Evolutionary conservation across 2,113 vertebrate genomes (phyloP), one percentile per base, ranked within the genome.

Genomic region (Steatornis caripensis): DNA sequence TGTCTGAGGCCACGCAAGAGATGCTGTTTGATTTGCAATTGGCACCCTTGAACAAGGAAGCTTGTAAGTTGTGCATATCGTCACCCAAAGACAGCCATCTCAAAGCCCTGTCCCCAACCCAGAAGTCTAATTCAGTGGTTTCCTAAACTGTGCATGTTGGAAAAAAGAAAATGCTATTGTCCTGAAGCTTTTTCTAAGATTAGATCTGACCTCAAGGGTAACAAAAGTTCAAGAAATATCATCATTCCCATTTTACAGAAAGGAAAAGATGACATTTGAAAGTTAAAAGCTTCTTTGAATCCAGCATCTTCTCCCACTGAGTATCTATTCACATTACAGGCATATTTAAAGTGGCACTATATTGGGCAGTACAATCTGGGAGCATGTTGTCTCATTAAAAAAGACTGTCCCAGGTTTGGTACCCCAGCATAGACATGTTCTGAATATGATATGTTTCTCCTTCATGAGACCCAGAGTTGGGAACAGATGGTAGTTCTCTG

Each of bases 151-250:
- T 26, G 13, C 0, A 0, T 53, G 43, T 57, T 30, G 17, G 53
- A 9, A 37, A 69, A 85, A 64, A 41, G 1, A 15, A 68, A 87
- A 66, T 36, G 12, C 32, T 51, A 58, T 36, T 72, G 58, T 69
- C 66, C 46, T 88, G 68, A 43, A 83, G 62, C 27, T 53, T 61
- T 89, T 83, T 77, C 81, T 60, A 61, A 93, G 70, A 93, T 85
- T 77, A 77, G 75, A 77, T 88, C 54, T 94, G 82, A 90, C 54
- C 29, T 83, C 3, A 1, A 76, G 27, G 46, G 66, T 53, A 72
- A 84, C 41, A 43, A 30, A 82, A 90, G 54, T 78, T 69, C 29
- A 84, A 60, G 75, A 88, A 90, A 70, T 54, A 41, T 24, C 46
- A 88, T 43, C 8, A 51, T 64, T 74, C 11, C 39, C 22, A n/a